Percentiles rank a stretch among this genome's conserved stretches.
These are phyloP conservation scores for Perca flavescens DNA, from an alignment of 2,113 vertebrate species.

Conservation along the genomic window DNA sequence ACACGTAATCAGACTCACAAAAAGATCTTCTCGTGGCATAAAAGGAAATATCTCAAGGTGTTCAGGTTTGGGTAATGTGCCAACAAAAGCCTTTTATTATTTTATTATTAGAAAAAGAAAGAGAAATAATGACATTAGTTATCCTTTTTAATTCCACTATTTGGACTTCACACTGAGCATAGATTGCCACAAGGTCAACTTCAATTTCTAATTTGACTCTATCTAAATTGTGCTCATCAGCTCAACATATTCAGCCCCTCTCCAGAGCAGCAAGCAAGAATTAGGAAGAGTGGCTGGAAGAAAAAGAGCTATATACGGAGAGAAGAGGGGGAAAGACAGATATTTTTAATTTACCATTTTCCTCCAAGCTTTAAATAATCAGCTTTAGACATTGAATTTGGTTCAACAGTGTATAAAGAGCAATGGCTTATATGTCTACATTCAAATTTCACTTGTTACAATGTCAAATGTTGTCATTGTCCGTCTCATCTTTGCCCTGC, in stretches of 20 bases:
- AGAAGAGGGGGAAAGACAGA: not conserved
- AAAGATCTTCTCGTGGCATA: slow-evolving; percentile 12
- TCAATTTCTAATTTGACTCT: slow-evolving; percentile 67
- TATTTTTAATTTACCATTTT: slow-evolving; percentile 18
- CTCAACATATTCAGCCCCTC: slow-evolving; percentile 45
- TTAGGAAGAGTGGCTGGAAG: slow-evolving; percentile 9
- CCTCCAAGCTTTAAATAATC: slow-evolving; percentile 11
- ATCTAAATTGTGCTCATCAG: slow-evolving; percentile 65
- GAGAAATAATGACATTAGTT: slow-evolving; percentile 57
- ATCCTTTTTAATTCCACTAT: slow-evolving; percentile 56
- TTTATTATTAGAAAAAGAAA: slow-evolving; percentile 46
- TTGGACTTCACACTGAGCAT: slow-evolving; percentile 49
- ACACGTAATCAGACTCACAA: slow-evolving; percentile 7
- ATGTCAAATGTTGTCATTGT: slow-evolving; percentile 65
- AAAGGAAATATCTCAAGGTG: slow-evolving; percentile 13
- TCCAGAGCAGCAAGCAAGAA: slow-evolving; percentile 37
- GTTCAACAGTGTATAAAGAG: not conserved
- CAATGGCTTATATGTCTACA: not conserved
- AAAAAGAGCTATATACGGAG: not conserved
- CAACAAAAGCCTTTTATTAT: slow-evolving; percentile 5
- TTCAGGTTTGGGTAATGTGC: slow-evolving; percentile 31
- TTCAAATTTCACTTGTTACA: slow-evolving; percentile 23
- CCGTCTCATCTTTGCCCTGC: slow-evolving; percentile 55
- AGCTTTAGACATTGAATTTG: not conserved
- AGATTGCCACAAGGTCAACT: slow-evolving; percentile 63